A percentile compares a stretch with the other conserved stretches of the same genome.
These are phyloP conservation scores for Troides aeacus DNA, from an alignment of 2,888 invertebrate species.

Conservation along the genomic window DNA sequence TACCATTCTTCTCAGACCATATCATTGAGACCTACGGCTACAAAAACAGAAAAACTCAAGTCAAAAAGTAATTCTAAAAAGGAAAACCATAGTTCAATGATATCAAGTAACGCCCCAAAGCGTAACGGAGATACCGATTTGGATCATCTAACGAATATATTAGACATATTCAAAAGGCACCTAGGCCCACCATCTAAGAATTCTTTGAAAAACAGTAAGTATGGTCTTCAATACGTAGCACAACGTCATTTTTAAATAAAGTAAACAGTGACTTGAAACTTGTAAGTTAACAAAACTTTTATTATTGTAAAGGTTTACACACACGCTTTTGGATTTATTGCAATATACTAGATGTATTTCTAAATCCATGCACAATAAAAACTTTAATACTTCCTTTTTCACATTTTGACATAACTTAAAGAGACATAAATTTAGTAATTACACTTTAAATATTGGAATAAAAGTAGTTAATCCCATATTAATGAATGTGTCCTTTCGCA, in stretches of 20 bases:
- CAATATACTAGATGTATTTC: no score
- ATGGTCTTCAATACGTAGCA: not conserved
- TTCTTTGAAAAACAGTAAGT: slow-evolving; percentile 9
- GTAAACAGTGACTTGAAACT: not conserved
- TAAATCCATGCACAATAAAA: no score
- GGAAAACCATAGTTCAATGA: slow-evolving; percentile 1
- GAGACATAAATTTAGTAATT: no score
- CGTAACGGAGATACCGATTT: slow-evolving; percentile 7
- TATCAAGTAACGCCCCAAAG: not conserved
- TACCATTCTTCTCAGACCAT: slow-evolving; percentile 58
- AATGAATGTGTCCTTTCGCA: no score
- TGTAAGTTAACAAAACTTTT: no score
- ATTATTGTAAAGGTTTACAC: no score
- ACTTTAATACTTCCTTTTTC: no score
- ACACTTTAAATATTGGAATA: no score
- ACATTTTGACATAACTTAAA: no score
- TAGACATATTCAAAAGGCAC: slow-evolving; percentile 12
- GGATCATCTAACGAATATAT: slow-evolving; percentile 11
- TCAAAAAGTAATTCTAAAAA: not conserved
- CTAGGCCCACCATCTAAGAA: slow-evolving; percentile 2
- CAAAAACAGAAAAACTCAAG: slow-evolving; percentile 19
- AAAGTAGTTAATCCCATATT: no score
- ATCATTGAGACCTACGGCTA: slow-evolving; percentile 45
- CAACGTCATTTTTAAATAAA: not conserved
- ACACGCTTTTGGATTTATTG: no score